phyloP scores from a whole-genome alignment of 2,888 invertebrate species.

The Hipparchia sbordonii region DNA sequence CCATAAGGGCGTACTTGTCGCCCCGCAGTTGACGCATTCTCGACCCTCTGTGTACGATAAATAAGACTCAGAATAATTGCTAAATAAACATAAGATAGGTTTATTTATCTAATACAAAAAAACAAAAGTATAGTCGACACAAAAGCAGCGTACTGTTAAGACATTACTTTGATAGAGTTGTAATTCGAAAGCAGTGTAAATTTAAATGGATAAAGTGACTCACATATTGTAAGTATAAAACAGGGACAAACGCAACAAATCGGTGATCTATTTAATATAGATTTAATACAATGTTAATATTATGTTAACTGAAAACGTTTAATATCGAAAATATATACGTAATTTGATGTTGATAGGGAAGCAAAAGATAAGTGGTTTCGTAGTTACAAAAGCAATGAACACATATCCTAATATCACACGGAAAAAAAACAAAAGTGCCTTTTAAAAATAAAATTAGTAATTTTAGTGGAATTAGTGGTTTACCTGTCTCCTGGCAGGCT shows the following conservation, averaged over 20 bases:
- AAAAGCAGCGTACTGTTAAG: not conserved
- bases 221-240: not conserved
- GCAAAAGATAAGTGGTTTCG: slow-evolving; percentile 1
- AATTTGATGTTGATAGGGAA: not conserved
- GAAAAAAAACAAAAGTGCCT: slow-evolving; percentile 40
- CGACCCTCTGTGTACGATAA: slow-evolving; percentile 89
- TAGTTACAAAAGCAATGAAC: slow-evolving; percentile 10
- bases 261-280: not conserved
- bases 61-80: slow-evolving; percentile 3
- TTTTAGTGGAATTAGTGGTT: slow-evolving; percentile 38
- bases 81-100: not conserved
- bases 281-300: not conserved
- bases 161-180: not conserved
- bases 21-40: slow-evolving; percentile 99
- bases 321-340: not conserved
- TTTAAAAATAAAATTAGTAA: slow-evolving; percentile 22
- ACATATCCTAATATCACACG: slow-evolving; percentile 37
- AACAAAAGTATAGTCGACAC: slow-evolving; percentile 13
- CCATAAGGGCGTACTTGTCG: slow-evolving; percentile 98
- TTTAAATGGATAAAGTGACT: not conserved
- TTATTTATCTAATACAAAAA: not conserved
- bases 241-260: not conserved
- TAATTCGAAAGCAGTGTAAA: slow-evolving; percentile 2
- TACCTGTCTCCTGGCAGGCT: slow-evolving; percentile 84
- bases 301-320: not conserved